Conservation (phyloP, 2,888 invertebrate species). For the Limnephilus auricula region DNA sequence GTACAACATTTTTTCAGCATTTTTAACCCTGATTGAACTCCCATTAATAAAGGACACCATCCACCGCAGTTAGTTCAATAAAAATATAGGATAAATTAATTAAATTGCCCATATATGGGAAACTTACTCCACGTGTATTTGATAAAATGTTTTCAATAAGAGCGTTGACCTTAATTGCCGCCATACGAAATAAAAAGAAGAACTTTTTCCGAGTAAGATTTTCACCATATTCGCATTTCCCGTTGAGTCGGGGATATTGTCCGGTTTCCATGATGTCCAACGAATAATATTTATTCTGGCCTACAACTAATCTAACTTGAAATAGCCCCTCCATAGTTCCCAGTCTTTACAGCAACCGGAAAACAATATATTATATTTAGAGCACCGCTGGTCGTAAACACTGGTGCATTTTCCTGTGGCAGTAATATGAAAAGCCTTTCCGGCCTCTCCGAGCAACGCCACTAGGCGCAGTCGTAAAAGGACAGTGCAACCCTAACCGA, state of each 20-base stretch:
- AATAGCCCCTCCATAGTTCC: constrained; percentile 16
- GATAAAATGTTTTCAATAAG: neutral
- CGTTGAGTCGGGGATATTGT: neutral
- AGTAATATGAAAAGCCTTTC: constrained; percentile 58
- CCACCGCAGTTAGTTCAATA: too few relatives aligned
- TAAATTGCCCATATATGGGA: neutral
- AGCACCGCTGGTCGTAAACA: constrained; percentile 61
- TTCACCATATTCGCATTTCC: neutral
- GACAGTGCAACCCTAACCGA: constrained; percentile 28
- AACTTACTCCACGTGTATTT: neutral
- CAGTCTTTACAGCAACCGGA: constrained; percentile 55
- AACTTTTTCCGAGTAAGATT: neutral
- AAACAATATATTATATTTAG: constrained; percentile 63
- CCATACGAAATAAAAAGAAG: neutral
- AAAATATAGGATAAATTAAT: too few relatives aligned
- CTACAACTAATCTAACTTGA: constrained; percentile 13
- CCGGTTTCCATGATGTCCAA: neutral
- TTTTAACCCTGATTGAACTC: too few relatives aligned
- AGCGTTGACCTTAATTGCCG: neutral
- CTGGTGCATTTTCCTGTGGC: constrained; percentile 57
- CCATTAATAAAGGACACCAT: too few relatives aligned
- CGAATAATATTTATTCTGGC: constrained; percentile 22
- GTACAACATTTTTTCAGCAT: too few relatives aligned
- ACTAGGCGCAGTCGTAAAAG: constrained; percentile 16
- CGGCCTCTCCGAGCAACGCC: constrained; percentile 44